These are phyloP conservation scores for Lepidochitona cinerea DNA, from an alignment of 2,888 invertebrate species.

Conservation along the genomic window DNA sequence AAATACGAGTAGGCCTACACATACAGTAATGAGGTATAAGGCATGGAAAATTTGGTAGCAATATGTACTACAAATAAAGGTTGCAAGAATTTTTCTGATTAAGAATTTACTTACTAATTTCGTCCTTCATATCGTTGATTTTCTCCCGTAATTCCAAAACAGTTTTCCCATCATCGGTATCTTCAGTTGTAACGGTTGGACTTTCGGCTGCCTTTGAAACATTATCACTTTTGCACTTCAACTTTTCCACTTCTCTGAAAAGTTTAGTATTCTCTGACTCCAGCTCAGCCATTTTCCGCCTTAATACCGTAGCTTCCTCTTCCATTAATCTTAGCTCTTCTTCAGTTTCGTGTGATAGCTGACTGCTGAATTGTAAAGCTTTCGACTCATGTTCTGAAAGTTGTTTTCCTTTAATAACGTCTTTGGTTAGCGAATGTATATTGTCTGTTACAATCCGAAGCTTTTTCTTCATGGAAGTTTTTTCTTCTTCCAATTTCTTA, in stretches of 20 bases:
- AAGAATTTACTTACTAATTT: conserved; percentile 76
- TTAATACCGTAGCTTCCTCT: conserved; percentile 81
- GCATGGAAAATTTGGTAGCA: too few relatives aligned
- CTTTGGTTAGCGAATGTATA: conserved; percentile 36
- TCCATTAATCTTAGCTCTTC: conserved; percentile 83
- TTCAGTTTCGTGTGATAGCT: conserved; percentile 75
- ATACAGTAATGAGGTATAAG: too few relatives aligned
- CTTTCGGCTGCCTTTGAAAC: conserved; percentile 16
- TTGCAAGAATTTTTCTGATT: background rate
- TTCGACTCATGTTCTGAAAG: background rate
- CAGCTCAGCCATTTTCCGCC: conserved; percentile 76
- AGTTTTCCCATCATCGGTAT: conserved; percentile 5
- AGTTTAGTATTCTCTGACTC: conserved; percentile 73
- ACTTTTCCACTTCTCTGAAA: conserved; percentile 18
- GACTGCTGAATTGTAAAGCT: background rate
- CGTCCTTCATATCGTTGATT: conserved; percentile 89
- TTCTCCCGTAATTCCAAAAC: conserved; percentile 74
- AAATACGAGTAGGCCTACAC: too few relatives aligned
- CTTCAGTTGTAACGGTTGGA: background rate
- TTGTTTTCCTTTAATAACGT: conserved; percentile 1
- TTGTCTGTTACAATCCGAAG: conserved; percentile 37
- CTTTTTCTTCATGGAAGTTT: conserved; percentile 38
- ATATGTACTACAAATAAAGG: too few relatives aligned
- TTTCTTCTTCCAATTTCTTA: conserved; percentile 75
- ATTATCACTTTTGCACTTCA: conserved; percentile 9